Conservation (phyloP, 2,888 invertebrate genomes). For the Phortica magna region DNA sequence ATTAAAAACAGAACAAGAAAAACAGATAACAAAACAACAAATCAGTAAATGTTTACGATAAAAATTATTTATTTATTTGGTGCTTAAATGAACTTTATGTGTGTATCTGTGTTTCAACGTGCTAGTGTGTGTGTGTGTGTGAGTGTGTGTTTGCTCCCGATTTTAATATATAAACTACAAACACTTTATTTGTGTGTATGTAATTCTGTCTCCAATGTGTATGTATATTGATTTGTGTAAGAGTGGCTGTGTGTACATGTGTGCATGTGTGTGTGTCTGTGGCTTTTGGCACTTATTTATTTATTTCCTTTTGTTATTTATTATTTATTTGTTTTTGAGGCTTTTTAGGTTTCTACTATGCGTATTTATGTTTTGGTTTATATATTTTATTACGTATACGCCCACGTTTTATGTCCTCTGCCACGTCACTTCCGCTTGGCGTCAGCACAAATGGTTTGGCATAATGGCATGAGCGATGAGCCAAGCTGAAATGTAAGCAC, state of each 20-base stretch:
- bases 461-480: background rate
- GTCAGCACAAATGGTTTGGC: background rate
- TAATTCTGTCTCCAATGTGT: background rate
- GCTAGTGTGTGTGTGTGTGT: too few species aligned
- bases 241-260: background rate
- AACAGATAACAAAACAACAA: background rate
- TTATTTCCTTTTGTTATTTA: constrained; percentile 30
- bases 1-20: background rate
- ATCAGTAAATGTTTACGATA: constrained; percentile 11
- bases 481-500: background rate
- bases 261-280: background rate
- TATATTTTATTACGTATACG: constrained; percentile 5
- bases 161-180: too few species aligned
- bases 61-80: constrained; percentile 6
- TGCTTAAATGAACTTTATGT: background rate
- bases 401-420: background rate
- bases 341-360: constrained; percentile 21
- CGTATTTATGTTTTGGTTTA: constrained; percentile 4
- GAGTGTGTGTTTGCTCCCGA: too few species aligned
- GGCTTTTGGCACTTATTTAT: constrained; percentile 3
- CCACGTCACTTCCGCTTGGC: background rate
- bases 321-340: constrained; percentile 33
- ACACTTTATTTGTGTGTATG: too few species aligned
- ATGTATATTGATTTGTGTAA: background rate
- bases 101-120: background rate